phyloP scores from a whole-genome alignment of 2,888 invertebrate genomes.

The Cheiracanthium punctorium region DNA sequence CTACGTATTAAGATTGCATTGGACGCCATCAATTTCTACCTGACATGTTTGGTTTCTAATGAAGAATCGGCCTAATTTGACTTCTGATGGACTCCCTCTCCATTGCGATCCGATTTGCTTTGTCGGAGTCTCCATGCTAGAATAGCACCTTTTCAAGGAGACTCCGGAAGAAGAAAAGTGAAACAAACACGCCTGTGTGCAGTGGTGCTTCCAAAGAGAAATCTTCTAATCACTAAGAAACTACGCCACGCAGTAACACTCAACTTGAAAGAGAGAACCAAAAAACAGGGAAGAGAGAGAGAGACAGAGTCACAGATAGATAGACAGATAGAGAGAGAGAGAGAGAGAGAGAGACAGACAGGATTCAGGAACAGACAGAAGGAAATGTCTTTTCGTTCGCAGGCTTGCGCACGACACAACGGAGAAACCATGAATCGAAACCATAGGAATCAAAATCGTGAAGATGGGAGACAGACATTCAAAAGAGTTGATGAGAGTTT shows the following conservation, averaged over 20 bases:
- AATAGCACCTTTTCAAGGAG: slow-evolving; percentile 51
- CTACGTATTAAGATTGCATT: slow-evolving; percentile 68
- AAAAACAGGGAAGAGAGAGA: slow-evolving; percentile 38
- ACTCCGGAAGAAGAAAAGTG: slow-evolving; percentile 35
- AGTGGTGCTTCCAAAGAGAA: slow-evolving; percentile 62
- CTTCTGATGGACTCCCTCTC: slow-evolving; percentile 49
- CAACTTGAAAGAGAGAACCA: slow-evolving; percentile 47
- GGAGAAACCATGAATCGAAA: not conserved
- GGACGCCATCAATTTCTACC: slow-evolving; percentile 64
- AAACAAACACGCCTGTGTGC: slow-evolving; percentile 56
- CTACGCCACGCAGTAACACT: slow-evolving; percentile 48
- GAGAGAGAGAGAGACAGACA: slow-evolving; percentile 22
- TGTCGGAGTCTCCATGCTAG: slow-evolving; percentile 57
- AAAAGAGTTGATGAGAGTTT: slow-evolving; percentile 35
- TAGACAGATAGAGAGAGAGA: slow-evolving; percentile 40
- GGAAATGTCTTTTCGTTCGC: slow-evolving; percentile 58
- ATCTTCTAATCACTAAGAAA: slow-evolving; percentile 56
- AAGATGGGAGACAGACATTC: slow-evolving; percentile 35
- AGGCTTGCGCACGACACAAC: slow-evolving; percentile 57
- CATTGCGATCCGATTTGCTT: slow-evolving; percentile 58
- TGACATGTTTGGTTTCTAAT: slow-evolving; percentile 59
- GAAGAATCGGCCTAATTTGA: slow-evolving; percentile 59
- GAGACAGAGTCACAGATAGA: not conserved
- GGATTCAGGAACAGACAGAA: slow-evolving; percentile 28
- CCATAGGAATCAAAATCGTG: too few species aligned